Evolutionary conservation across 2,113 vertebrate species (phyloP).

Genomic region (Zingel zingel): DNA sequence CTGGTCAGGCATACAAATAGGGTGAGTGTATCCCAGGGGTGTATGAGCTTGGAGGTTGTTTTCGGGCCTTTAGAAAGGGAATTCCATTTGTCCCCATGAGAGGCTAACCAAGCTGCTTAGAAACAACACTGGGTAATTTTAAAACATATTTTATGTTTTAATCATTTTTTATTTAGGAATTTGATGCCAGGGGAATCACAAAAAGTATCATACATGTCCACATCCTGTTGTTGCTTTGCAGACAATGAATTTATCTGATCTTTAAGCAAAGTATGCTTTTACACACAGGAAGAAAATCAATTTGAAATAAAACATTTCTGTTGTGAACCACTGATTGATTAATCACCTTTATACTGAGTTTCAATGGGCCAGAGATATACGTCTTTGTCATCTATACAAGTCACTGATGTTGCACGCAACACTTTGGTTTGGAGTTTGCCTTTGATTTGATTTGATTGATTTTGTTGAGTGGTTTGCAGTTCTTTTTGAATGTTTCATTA

Average conservation of each 20-base stretch:
- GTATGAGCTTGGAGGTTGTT: constrained; percentile 49
- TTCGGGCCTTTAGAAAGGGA: constrained; percentile 58
- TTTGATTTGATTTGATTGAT: constrained; percentile 71
- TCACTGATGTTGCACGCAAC: constrained; percentile 68
- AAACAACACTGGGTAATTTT: constrained; percentile 32
- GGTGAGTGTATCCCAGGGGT: constrained; percentile 55
- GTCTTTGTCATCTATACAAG: constrained; percentile 81
- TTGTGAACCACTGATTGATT: neutral
- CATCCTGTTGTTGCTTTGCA: neutral
- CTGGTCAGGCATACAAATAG: constrained; percentile 66
- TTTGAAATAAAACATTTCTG: neutral
- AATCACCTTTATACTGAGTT: neutral
- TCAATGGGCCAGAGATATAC: constrained; percentile 69
- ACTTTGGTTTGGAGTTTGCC: constrained; percentile 73
- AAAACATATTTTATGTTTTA: constrained; percentile 35
- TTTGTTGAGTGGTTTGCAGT: constrained; percentile 76
- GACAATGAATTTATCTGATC: neutral
- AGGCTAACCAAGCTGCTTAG: constrained; percentile 35
- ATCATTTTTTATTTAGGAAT: constrained; percentile 10
- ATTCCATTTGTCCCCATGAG: constrained; percentile 53
- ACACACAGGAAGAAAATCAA: neutral
- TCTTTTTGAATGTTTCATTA: constrained; percentile 78
- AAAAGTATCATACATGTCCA: neutral
- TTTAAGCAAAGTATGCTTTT: neutral
- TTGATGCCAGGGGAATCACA: neutral